These are phyloP conservation scores for Matsumurasca onukii DNA, from an alignment of 1,140 invertebrate genomes.

Conservation along the genomic window DNA sequence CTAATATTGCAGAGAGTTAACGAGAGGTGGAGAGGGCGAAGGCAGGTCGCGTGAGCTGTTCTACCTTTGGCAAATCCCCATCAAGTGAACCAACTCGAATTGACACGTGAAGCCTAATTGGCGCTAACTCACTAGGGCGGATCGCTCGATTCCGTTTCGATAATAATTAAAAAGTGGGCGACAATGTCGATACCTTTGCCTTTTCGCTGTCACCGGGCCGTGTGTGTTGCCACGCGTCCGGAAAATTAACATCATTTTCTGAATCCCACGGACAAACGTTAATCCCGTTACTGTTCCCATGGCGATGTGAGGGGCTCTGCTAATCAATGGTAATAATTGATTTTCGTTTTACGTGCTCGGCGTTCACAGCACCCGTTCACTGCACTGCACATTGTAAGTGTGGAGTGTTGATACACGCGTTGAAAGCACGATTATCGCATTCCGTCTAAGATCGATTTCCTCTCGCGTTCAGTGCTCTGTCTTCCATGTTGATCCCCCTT, in stretches of 20 bases:
- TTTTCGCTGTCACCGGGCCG: neutral
- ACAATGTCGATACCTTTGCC: neutral
- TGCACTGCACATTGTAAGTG: no score
- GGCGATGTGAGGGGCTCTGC: slow-evolving; percentile 7
- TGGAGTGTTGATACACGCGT: neutral
- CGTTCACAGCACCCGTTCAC: neutral
- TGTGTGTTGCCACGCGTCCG: slow-evolving; percentile 11
- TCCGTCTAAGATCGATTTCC: neutral
- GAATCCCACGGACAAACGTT: slow-evolving; percentile 13
- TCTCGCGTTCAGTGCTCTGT: neutral
- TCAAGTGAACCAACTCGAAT: slow-evolving; percentile 7
- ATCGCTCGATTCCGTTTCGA: neutral
- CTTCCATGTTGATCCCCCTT: neutral
- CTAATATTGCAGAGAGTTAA: no score
- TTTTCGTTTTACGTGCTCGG: slow-evolving; percentile 13
- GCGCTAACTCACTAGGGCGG: neutral
- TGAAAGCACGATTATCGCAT: neutral
- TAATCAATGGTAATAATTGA: slow-evolving; percentile 29
- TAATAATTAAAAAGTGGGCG: slow-evolving; percentile 21
- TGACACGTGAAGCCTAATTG: slow-evolving; percentile 3
- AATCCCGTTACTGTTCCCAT: slow-evolving; percentile 30
- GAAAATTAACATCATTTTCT: slow-evolving; percentile 26
- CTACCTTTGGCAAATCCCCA: slow-evolving; percentile 23
- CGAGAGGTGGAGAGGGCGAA: no score
- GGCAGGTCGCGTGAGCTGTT: no score